Conservation (phyloP, 64 coral and sea anemone species). For the Montipora cactus region DNA sequence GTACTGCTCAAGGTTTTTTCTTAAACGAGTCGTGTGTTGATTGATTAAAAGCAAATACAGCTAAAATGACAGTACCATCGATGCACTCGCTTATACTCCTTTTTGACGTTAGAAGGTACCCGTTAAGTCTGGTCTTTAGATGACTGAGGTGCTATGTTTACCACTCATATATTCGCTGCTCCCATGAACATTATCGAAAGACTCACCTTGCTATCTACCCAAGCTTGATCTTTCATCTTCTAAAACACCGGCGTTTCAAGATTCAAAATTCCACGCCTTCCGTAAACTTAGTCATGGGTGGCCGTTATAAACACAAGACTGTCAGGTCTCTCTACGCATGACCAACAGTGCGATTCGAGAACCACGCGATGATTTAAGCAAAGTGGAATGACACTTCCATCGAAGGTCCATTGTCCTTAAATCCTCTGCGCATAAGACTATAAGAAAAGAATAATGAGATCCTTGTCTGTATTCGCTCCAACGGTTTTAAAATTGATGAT, state of each 20-base stretch:
- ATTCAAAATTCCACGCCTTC: conserved; percentile 1
- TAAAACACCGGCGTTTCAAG: neutral
- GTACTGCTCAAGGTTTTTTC: neutral
- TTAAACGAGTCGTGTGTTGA: neutral
- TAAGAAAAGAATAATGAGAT: neutral
- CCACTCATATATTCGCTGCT: neutral
- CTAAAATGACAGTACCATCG: neutral
- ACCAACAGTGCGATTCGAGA: conserved; percentile 14
- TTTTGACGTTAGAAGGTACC: neutral
- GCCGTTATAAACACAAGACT: neutral
- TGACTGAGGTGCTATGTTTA: neutral
- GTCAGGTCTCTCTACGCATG: conserved; percentile 9
- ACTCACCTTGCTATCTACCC: neutral
- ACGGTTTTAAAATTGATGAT: neutral
- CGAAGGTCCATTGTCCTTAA: neutral
- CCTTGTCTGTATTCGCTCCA: neutral
- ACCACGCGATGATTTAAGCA: conserved; percentile 18
- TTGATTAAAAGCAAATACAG: neutral
- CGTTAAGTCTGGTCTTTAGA: neutral
- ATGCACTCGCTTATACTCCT: neutral
- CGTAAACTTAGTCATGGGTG: conserved; percentile 45
- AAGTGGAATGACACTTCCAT: conserved; percentile 16
- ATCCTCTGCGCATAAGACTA: neutral
- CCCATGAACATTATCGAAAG: neutral
- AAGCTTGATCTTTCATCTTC: neutral